A percentile compares a stretch with the other conserved stretches of the same genome.
Conservation (phyloP, 2,888 invertebrate genomes). For the Melieria crassipennis region DNA sequence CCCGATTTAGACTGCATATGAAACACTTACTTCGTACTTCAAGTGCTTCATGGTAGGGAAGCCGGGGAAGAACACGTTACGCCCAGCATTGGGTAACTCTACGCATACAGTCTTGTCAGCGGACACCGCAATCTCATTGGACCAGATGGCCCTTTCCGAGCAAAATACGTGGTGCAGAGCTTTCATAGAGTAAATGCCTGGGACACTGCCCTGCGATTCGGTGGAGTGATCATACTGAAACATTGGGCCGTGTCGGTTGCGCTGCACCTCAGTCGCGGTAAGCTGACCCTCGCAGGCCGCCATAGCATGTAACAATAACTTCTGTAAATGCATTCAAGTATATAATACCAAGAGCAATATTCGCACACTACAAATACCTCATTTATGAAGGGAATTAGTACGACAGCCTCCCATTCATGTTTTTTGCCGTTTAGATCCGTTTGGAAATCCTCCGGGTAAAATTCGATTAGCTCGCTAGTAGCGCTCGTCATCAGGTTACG, state of each 20-base stretch:
- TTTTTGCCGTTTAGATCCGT: slow-evolving; percentile 96
- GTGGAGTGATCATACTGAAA: slow-evolving; percentile 76
- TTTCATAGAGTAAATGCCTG: slow-evolving; percentile 72
- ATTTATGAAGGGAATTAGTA: slow-evolving; percentile 92
- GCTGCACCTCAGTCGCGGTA: slow-evolving; percentile 74
- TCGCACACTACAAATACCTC: slow-evolving; percentile 68
- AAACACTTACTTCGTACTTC: slow-evolving; percentile 75
- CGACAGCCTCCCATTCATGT: slow-evolving; percentile 97
- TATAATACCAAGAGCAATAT: neutral
- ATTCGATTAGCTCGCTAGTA: slow-evolving; percentile 83
- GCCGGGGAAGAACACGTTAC: slow-evolving; percentile 76
- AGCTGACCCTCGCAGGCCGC: slow-evolving; percentile 73
- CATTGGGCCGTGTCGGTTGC: slow-evolving; percentile 92
- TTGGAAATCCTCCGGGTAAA: slow-evolving; percentile 90
- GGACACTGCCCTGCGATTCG: slow-evolving; percentile 69
- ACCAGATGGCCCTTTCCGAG: slow-evolving; percentile 53
- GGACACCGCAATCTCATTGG: slow-evolving; percentile 50
- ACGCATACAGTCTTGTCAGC: slow-evolving; percentile 48
- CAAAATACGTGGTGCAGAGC: slow-evolving; percentile 62
- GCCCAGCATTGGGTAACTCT: slow-evolving; percentile 51
- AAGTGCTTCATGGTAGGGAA: slow-evolving; percentile 93
- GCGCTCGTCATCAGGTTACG: slow-evolving; percentile 80
- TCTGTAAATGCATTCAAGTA: slow-evolving; percentile 59
- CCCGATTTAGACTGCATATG: neutral
- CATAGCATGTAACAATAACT: slow-evolving; percentile 80